A percentile compares a stretch with the other conserved stretches of the same genome.
Evolutionary conservation across 2,113 vertebrate species (phyloP).

Genomic region (Lophius piscatorius): DNA sequence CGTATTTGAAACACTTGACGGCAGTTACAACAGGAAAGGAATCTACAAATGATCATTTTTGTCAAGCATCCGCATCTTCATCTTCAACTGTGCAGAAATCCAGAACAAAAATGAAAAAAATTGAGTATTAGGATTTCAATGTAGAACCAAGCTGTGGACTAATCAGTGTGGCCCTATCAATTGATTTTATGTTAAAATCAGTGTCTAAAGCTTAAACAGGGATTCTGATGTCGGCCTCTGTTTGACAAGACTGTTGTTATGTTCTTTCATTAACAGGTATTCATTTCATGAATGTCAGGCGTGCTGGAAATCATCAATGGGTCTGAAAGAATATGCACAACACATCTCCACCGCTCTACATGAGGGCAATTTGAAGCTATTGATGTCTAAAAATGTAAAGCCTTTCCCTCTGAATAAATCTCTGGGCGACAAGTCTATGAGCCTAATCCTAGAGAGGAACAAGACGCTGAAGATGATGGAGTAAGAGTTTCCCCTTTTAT

Average conservation of each 20-base stretch:
- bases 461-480: slow-evolving; percentile 9
- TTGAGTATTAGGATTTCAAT: too few relatives aligned
- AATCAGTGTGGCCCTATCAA: too few relatives aligned
- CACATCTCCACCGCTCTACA: slow-evolving; percentile 89
- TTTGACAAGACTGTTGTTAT: neutral
- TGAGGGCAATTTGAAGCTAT: slow-evolving; percentile 76
- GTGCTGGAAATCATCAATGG: slow-evolving; percentile 80
- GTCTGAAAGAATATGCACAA: slow-evolving; percentile 83
- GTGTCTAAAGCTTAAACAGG: too few relatives aligned
- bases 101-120: too few relatives aligned
- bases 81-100: too few relatives aligned
- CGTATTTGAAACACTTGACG: too few relatives aligned
- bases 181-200: too few relatives aligned
- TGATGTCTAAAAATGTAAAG: slow-evolving; percentile 68
- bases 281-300: slow-evolving; percentile 87
- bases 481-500: slow-evolving; percentile 31
- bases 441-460: slow-evolving; percentile 26
- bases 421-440: slow-evolving; percentile 1
- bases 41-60: too few relatives aligned
- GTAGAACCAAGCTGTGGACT: too few relatives aligned
- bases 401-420: slow-evolving; percentile 39
- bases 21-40: too few relatives aligned
- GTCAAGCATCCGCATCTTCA: too few relatives aligned
- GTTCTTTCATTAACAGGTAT: slow-evolving; percentile 72
- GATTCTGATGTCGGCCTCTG: too few relatives aligned